Conservation (phyloP, 2,888 invertebrate species). For the Cerastis leucographa region DNA sequence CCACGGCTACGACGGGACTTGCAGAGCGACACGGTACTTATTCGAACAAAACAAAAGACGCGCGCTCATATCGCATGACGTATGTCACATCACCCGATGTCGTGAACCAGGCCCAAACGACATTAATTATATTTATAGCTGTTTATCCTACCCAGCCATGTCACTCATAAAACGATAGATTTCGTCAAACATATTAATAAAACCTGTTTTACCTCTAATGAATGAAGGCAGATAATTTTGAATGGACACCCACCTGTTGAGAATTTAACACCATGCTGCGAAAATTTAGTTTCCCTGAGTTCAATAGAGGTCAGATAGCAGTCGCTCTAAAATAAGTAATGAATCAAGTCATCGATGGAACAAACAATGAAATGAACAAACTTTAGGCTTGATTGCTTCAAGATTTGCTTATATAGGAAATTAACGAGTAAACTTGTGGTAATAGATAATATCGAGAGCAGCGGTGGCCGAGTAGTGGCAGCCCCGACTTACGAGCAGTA, state of each 20-base stretch:
- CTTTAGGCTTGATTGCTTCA: not conserved
- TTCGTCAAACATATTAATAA: slow-evolving; percentile 59
- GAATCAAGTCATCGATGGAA: slow-evolving; percentile 4
- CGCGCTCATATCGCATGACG: not conserved
- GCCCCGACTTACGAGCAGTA: too few relatives aligned
- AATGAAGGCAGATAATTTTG: slow-evolving; percentile 53
- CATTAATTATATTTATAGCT: slow-evolving; percentile 79
- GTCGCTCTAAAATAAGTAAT: slow-evolving; percentile 16
- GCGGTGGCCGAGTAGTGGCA: too few relatives aligned
- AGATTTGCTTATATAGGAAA: not conserved
- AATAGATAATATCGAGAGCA: not conserved
- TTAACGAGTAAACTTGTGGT: not conserved
- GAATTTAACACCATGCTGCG: slow-evolving; percentile 53
- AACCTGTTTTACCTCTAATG: slow-evolving; percentile 64
- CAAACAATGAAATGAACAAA: not conserved
- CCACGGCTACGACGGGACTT: not conserved
- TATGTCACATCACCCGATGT: not conserved
- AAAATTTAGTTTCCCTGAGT: slow-evolving; percentile 50
- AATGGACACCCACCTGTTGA: slow-evolving; percentile 47
- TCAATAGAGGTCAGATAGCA: slow-evolving; percentile 43
- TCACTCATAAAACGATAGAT: slow-evolving; percentile 73
- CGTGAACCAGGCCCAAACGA: slow-evolving; percentile 52
- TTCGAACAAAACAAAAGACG: not conserved
- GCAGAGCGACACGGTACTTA: not conserved
- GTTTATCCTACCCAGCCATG: slow-evolving; percentile 72